Conservation (phyloP, 1,140 invertebrate genomes). For the Zaprionus tsacasi region DNA sequence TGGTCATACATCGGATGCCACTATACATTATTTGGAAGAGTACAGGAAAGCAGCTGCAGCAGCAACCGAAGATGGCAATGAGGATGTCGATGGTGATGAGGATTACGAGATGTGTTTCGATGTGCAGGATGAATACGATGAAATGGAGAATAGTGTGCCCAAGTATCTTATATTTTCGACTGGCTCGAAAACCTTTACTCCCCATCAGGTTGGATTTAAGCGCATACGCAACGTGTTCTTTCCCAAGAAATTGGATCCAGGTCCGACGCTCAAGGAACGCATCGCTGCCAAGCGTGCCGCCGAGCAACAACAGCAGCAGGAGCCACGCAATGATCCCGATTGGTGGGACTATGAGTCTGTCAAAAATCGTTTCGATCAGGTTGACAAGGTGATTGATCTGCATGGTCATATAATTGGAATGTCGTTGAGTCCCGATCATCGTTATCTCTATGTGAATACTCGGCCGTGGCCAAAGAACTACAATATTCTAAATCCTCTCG, state of each 20-base stretch:
- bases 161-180: slow-evolving; percentile 95
- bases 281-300: slow-evolving; percentile 86
- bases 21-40: slow-evolving; percentile 73
- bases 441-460: slow-evolving; percentile 94
- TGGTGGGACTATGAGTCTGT: slow-evolving; percentile 90
- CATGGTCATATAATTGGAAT: slow-evolving; percentile 96
- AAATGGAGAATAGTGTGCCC: slow-evolving; percentile 84
- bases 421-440: slow-evolving; percentile 93
- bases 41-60: slow-evolving; percentile 56
- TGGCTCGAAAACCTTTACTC: slow-evolving; percentile 93
- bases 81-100: slow-evolving; percentile 61
- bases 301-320: slow-evolving; percentile 65
- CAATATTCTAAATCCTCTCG: slow-evolving; percentile 90
- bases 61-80: slow-evolving; percentile 30
- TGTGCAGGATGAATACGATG: slow-evolving; percentile 79
- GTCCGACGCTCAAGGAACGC: slow-evolving; percentile 88
- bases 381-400: slow-evolving; percentile 94
- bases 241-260: slow-evolving; percentile 88
- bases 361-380: slow-evolving; percentile 90
- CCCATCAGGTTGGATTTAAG: slow-evolving; percentile 95
- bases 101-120: slow-evolving; percentile 62
- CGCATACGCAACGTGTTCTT: slow-evolving; percentile 90
- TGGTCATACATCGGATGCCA: slow-evolving; percentile 51
- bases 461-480: slow-evolving; percentile 93
- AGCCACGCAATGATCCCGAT: slow-evolving; percentile 86